These are phyloP conservation scores for Dascyllus trimaculatus DNA, from an alignment of 2,113 vertebrate genomes.

Conservation along the genomic window DNA sequence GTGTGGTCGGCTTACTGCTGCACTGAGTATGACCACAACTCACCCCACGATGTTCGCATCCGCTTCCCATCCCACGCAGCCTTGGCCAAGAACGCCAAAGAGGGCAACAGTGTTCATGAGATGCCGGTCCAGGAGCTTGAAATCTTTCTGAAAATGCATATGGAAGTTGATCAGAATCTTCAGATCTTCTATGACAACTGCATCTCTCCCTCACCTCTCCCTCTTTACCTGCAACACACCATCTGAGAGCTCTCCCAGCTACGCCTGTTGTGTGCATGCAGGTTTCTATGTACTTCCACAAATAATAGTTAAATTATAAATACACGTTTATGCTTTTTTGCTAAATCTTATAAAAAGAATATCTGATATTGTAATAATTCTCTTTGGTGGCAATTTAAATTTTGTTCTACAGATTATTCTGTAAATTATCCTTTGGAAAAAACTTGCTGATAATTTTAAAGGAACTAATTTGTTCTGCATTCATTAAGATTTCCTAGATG, in stretches of 20 bases:
- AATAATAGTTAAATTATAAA: too few species aligned
- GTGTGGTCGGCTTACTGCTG: slow-evolving; percentile 84
- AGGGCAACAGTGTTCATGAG: slow-evolving; percentile 69
- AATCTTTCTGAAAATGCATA: slow-evolving; percentile 70
- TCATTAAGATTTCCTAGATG: neutral
- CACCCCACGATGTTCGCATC: slow-evolving; percentile 72
- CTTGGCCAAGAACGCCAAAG: slow-evolving; percentile 77
- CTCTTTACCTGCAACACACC: slow-evolving; percentile 74
- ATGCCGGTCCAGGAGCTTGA: slow-evolving; percentile 79
- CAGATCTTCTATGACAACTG: slow-evolving; percentile 85
- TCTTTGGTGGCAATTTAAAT: neutral
- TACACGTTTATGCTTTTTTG: neutral
- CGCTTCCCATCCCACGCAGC: slow-evolving; percentile 73
- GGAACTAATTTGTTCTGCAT: neutral
- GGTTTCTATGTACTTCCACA: neutral
- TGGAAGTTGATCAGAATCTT: slow-evolving; percentile 77
- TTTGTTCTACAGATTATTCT: neutral
- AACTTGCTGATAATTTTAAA: neutral
- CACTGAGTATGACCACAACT: slow-evolving; percentile 80
- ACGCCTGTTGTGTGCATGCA: neutral
- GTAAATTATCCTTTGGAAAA: neutral
- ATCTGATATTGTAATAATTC: neutral
- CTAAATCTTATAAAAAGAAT: too few species aligned
- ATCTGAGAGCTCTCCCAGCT: slow-evolving; percentile 53
- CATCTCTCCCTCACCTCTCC: slow-evolving; percentile 81